Conservation (phyloP, 2,113 vertebrate genomes). For the Lasiurus borealis region DNA sequence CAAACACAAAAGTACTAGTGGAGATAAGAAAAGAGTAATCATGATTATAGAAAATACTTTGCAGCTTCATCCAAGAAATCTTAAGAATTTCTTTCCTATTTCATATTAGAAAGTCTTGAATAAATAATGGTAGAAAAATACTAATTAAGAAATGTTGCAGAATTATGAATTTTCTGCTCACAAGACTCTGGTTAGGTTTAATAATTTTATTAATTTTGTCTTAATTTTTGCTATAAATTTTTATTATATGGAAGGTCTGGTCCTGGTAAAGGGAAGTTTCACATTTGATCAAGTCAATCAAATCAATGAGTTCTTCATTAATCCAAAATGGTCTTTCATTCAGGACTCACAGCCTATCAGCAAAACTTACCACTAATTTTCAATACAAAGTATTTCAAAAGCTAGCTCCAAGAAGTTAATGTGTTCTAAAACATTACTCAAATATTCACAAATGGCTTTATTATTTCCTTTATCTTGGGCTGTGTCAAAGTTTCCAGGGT, state of each 20-base stretch:
- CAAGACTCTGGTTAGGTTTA: slow-evolving; percentile 46
- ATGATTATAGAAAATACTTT: background rate
- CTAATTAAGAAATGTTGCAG: slow-evolving; percentile 7
- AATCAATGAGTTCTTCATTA: slow-evolving; percentile 50
- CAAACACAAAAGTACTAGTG: background rate
- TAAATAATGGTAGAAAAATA: background rate
- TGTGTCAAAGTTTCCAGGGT: slow-evolving; percentile 1
- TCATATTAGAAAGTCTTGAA: slow-evolving; percentile 39
- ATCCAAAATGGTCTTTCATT: background rate
- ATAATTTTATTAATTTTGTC: slow-evolving; percentile 28
- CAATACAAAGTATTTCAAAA: background rate
- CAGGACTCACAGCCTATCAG: background rate
- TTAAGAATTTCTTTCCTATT: background rate
- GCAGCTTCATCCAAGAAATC: slow-evolving; percentile 7
- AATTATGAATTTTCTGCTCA: slow-evolving; percentile 21
- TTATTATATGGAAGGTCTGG: background rate
- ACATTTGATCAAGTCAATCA: slow-evolving; percentile 9
- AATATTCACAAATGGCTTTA: background rate
- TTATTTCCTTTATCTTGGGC: background rate
- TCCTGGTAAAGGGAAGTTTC: slow-evolving; percentile 11
- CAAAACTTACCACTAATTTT: background rate
- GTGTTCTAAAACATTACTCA: slow-evolving; percentile 2
- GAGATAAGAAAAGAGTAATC: background rate
- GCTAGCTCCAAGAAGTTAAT: slow-evolving; percentile 23
- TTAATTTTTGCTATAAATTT: slow-evolving; percentile 46